Conservation (phyloP, 2,888 invertebrate genomes). For the Pharmacophagus antenor region DNA sequence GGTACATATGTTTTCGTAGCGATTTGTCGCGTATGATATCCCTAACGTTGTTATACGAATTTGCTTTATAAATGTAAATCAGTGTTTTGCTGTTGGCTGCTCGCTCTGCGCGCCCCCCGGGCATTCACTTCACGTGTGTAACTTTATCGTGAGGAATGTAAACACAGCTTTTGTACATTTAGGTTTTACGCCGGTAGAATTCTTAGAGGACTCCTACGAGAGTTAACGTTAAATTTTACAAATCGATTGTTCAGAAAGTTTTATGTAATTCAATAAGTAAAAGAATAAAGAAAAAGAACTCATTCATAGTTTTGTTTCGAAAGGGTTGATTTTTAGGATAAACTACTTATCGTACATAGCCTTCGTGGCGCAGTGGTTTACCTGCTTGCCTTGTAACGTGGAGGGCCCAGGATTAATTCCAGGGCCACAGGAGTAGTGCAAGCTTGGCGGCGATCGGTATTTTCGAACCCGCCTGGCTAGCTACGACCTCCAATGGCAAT, state of each 20-base stretch:
- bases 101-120: background rate
- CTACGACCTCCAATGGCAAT: no score
- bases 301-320: no score
- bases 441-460: no score
- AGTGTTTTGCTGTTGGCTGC: background rate
- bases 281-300: no score
- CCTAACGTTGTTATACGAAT: background rate
- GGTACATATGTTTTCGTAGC: background rate
- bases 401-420: no score
- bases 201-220: background rate
- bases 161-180: background rate
- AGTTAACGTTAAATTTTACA: background rate
- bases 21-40: background rate
- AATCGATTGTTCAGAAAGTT: background rate
- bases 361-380: no score
- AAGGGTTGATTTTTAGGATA: no score
- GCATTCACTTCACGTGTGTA: background rate
- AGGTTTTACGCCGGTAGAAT: background rate
- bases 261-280: background rate
- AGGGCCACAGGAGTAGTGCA: no score
- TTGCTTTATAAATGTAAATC: conserved; percentile 1
- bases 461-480: no score
- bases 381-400: no score
- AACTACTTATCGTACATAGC: no score
- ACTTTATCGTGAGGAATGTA: background rate